Conservation (phyloP, 2,113 vertebrate species). For the Macquaria australasica region DNA sequence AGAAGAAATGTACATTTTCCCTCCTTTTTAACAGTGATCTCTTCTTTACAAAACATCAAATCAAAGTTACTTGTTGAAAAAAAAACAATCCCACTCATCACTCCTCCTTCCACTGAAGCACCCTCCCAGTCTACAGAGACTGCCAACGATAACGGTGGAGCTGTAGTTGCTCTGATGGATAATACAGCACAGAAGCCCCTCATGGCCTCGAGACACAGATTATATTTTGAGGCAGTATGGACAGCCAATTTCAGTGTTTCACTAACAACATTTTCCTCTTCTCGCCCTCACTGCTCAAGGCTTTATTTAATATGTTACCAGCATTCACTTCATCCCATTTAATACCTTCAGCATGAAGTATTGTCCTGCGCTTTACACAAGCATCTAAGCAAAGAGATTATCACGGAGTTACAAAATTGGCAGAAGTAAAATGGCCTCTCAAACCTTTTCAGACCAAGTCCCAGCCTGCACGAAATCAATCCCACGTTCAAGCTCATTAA, state of each 20-base stretch:
- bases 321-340: constrained; percentile 14
- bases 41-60: constrained; percentile 76
- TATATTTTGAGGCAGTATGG: constrained; percentile 33
- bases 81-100: constrained; percentile 25
- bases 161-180: constrained; percentile 31
- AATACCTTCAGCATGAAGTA: constrained; percentile 17
- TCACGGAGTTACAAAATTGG: constrained; percentile 34
- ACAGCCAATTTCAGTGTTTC: constrained; percentile 38
- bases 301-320: constrained; percentile 7
- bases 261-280: constrained; percentile 25
- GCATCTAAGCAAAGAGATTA: constrained; percentile 40
- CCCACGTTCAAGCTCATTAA: constrained; percentile 19
- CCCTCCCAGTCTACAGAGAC: constrained; percentile 7
- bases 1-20: constrained; percentile 72
- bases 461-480: constrained; percentile 6
- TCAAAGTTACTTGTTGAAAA: constrained; percentile 57
- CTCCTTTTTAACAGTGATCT: constrained; percentile 43
- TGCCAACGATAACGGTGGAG: neutral
- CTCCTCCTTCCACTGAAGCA: neutral
- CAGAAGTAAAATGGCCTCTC: constrained; percentile 39
- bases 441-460: constrained; percentile 14
- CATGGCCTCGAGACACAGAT: constrained; percentile 21
- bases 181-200: constrained; percentile 22
- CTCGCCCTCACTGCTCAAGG: neutral
- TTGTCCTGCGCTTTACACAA: constrained; percentile 14